phyloP scores from a whole-genome alignment of 2,797 vertebrate genomes.

The Heteromormyrus szaboi region DNA sequence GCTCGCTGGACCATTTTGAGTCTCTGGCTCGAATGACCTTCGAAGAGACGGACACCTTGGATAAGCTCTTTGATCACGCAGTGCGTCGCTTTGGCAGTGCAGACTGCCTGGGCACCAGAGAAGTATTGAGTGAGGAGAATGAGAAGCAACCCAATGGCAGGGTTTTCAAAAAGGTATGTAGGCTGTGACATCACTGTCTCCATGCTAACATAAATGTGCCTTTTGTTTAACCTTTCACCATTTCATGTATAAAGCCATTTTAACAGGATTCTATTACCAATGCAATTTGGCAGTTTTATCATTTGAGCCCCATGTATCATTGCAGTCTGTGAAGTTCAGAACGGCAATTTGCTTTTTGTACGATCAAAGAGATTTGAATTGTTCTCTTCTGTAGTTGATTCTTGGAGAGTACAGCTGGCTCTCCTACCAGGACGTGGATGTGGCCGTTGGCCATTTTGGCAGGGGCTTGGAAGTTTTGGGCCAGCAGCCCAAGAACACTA shows the following conservation, averaged over 20 bases:
- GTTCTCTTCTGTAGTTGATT: constrained; percentile 67
- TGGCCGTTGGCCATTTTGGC: constrained; percentile 65
- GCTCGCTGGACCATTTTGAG: constrained; percentile 78
- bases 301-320: background rate
- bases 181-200: background rate
- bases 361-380: background rate
- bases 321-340: background rate
- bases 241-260: background rate
- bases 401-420: constrained; percentile 87
- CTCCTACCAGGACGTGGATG: constrained; percentile 77
- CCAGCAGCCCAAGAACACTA: constrained; percentile 73
- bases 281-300: background rate
- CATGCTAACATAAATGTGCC: no score
- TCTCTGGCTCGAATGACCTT: constrained; percentile 80
- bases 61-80: constrained; percentile 83
- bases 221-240: background rate
- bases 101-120: constrained; percentile 80
- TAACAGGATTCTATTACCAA: background rate
- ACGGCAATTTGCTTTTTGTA: background rate
- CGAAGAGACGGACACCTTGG: constrained; percentile 80
- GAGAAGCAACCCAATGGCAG: constrained; percentile 88
- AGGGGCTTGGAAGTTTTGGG: constrained; percentile 79
- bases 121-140: constrained; percentile 84
- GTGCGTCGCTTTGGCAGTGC: constrained; percentile 71
- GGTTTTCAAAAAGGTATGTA: constrained; percentile 95